phyloP scores from a whole-genome alignment of 2,113 vertebrate genomes.

The Girardinichthys multiradiatus region DNA sequence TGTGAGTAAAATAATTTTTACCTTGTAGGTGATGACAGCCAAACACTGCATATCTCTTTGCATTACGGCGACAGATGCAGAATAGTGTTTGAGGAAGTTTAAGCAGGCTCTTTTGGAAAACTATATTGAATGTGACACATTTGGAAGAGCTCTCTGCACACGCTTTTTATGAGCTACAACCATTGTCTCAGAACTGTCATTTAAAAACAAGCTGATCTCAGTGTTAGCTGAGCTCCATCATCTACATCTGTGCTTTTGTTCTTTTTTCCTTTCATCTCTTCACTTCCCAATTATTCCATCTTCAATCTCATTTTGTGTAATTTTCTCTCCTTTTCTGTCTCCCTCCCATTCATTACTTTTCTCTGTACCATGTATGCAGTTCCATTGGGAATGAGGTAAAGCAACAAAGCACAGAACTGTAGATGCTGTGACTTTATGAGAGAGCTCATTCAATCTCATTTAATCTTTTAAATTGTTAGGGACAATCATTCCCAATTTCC shows the following conservation, averaged over 20 bases:
- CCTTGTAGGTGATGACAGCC: slow-evolving; percentile 9
- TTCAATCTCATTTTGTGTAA: slow-evolving; percentile 32
- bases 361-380: slow-evolving; percentile 20
- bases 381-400: slow-evolving; percentile 51
- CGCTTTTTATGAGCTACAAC: slow-evolving; percentile 28
- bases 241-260: slow-evolving; percentile 17
- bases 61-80: slow-evolving; percentile 4
- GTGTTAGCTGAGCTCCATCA: slow-evolving; percentile 22
- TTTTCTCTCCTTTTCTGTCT: slow-evolving; percentile 7
- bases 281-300: slow-evolving; percentile 27
- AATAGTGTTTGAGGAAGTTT: slow-evolving; percentile 15
- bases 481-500: slow-evolving; percentile 56
- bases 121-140: slow-evolving; percentile 32
- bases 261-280: slow-evolving; percentile 16
- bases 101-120: slow-evolving; percentile 12
- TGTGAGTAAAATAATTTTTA: neutral
- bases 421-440: slow-evolving; percentile 24
- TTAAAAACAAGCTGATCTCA: slow-evolving; percentile 36
- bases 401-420: slow-evolving; percentile 36
- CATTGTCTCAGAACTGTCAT: slow-evolving; percentile 40
- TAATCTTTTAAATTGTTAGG: slow-evolving; percentile 61
- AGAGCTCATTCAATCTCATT: slow-evolving; percentile 57
- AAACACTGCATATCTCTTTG: neutral
- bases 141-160: slow-evolving; percentile 30
- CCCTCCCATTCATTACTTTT: slow-evolving; percentile 46